Evolutionary conservation across 2,888 invertebrate species (phyloP), one percentile per base, ranked within the genome.

Genomic region (Aradus depressus): DNA sequence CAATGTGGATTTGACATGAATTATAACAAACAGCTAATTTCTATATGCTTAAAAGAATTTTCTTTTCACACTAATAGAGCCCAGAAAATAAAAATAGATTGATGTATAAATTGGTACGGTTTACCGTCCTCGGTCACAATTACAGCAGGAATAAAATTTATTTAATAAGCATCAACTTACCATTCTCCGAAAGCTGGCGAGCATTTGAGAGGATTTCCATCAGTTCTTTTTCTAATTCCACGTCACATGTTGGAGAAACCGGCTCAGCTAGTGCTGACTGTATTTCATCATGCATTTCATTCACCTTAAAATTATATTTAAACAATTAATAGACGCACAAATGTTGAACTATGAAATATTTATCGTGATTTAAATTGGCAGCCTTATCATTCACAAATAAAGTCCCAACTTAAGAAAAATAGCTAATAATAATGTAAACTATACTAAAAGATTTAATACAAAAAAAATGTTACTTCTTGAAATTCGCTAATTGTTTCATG

Each of bases 401-500:
- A 6, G 28, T n/a, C n/a, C n/a, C n/a, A n/a, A n/a, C n/a, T n/a
- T n/a, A n/a, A n/a, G n/a, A n/a, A n/a, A n/a, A n/a, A 8, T n/a
- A 41, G 6, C 14, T 42, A 18, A 45, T 4, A 37, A 8, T 8
- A 21, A 14, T 21, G 12, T 16, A 4, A n/a, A 34, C 4, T 14
- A 31, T 23, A 31, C 14, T 16, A 41, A 31, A 12, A 16, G 8
- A 23, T 19, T n/a, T 10, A 19, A 37, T 14, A 14, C 5, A 8
- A 10, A 6, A 4, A 6, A 16, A 25, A 5, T 5, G 2, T 64
- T 62, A 83, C 81, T 61, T 86, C 85, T 61, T 76, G 76, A 44
- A 87, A 69, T 59, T 85, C 79, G 37, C 80, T 75, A 73, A 87
- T 79, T 0, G 84, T 77, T 59, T 84, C 79, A 59, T 75, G 74